phyloP scores from a whole-genome alignment of 2,113 vertebrate species.

The Pseudorectes ferrugineus region DNA sequence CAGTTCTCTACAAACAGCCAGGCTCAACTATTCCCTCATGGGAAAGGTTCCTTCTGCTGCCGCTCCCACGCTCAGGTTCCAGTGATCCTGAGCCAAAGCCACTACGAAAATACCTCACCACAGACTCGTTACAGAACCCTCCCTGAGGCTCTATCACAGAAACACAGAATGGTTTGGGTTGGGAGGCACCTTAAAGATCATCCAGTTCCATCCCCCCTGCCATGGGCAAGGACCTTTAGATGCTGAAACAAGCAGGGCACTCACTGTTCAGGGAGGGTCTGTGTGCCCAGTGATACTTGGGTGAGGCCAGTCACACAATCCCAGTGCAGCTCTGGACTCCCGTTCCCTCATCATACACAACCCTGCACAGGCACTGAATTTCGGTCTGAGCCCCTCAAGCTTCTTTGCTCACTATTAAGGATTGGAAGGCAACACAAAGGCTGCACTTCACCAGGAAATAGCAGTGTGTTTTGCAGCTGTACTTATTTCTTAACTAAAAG shows the following conservation, averaged over 20 bases:
- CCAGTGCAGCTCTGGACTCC: not conserved
- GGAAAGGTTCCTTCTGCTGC: not conserved
- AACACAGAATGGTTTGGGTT: not conserved
- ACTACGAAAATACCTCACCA: not conserved
- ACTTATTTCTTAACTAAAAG: not conserved
- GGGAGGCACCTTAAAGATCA: not conserved
- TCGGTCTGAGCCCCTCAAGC: accelerated
- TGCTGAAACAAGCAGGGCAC: not conserved
- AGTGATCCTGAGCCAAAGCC: not conserved
- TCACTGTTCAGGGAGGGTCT: not conserved
- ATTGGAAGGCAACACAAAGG: not conserved
- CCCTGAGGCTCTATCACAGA: accelerated
- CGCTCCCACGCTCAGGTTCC: not conserved
- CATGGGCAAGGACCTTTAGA: not conserved
- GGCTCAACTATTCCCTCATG: not conserved
- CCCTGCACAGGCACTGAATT: not conserved
- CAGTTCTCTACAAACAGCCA: not conserved
- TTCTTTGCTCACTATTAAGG: not conserved
- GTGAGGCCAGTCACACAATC: not conserved
- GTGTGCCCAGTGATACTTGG: accelerated
- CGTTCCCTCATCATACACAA: not conserved
- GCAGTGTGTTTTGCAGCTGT: not conserved
- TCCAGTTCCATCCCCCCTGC: not conserved
- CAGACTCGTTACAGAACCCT: accelerated
- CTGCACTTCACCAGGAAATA: not conserved